A percentile compares a stretch with the other conserved stretches of the same genome.
phyloP scores from a whole-genome alignment of 2,888 invertebrate genomes.

The Chrysolina haemoptera region DNA sequence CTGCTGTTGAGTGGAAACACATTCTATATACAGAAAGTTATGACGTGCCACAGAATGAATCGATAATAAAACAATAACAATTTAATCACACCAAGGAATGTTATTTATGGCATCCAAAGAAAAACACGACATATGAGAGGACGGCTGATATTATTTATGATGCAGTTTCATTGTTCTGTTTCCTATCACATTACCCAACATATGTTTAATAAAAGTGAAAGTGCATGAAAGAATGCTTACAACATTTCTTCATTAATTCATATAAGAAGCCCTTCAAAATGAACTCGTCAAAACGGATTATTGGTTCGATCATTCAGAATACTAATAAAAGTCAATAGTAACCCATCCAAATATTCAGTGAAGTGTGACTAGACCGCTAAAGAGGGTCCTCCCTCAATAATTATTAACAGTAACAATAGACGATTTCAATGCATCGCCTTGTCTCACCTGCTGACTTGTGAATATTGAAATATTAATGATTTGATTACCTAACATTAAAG shows the following conservation, averaged over 20 bases:
- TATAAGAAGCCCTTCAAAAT: neutral
- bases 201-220: conserved; percentile 10
- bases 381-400: neutral
- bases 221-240: neutral
- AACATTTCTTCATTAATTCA: neutral
- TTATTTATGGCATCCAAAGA: conserved; percentile 15
- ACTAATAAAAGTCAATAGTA: neutral
- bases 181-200: conserved; percentile 5
- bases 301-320: neutral
- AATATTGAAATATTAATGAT: neutral
- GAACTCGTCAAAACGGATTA: neutral
- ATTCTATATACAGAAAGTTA: conserved; percentile 1
- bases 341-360: neutral
- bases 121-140: conserved; percentile 1
- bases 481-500: neutral
- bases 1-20: neutral
- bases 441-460: neutral
- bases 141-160: neutral
- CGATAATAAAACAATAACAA: conserved; percentile 22
- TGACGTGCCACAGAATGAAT: conserved; percentile 1
- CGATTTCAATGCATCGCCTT: neutral
- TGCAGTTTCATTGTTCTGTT: conserved; percentile 12
- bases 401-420: neutral
- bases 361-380: neutral
- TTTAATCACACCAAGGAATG: conserved; percentile 19